These are phyloP conservation scores for Beris morrisii DNA, from an alignment of 2,888 invertebrate genomes.

Conservation along the genomic window DNA sequence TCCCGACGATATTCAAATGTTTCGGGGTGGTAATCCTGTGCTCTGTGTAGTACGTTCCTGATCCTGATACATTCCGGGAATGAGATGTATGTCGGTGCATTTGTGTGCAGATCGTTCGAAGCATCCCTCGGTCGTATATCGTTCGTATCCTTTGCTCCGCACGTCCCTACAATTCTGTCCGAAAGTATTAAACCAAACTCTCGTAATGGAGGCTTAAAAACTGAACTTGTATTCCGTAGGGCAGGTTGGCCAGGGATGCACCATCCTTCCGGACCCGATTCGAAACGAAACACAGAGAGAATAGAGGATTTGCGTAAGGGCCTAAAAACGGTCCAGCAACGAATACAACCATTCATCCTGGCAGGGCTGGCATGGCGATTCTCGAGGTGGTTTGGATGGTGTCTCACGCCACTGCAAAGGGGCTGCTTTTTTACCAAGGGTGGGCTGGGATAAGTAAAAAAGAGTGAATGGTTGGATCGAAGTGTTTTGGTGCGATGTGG, in stretches of 20 bases:
- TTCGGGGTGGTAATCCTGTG: not conserved
- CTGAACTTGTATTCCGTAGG: slow-evolving; percentile 8
- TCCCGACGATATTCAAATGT: slow-evolving; percentile 11
- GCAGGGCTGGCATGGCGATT: too few relatives aligned
- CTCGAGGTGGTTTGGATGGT: not conserved
- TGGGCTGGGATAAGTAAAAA: slow-evolving; percentile 12
- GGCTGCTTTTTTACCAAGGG: slow-evolving; percentile 24
- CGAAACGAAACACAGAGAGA: slow-evolving; percentile 18
- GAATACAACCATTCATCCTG: not conserved
- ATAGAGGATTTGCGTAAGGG: slow-evolving; percentile 31
- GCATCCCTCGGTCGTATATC: too few relatives aligned
- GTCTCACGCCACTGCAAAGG: slow-evolving; percentile 3
- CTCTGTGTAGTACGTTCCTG: too few relatives aligned
- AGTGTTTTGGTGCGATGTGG: slow-evolving; percentile 7
- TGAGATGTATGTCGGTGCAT: not conserved
- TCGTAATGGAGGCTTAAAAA: slow-evolving; percentile 27
- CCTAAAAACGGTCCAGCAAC: slow-evolving; percentile 4
- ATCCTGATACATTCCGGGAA: too few relatives aligned
- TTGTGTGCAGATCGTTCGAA: slow-evolving; percentile 4
- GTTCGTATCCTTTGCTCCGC: too few relatives aligned
- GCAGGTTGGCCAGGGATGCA: slow-evolving; percentile 11
- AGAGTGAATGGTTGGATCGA: slow-evolving; percentile 24
- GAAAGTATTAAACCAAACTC: slow-evolving; percentile 24
- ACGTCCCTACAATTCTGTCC: slow-evolving; percentile 5
- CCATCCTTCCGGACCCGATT: slow-evolving; percentile 1